A percentile compares a stretch with the other conserved stretches of the same genome.
These are phyloP conservation scores for Cheirogaleus medius DNA, from an alignment of 2,113 vertebrate genomes.

Conservation along the genomic window DNA sequence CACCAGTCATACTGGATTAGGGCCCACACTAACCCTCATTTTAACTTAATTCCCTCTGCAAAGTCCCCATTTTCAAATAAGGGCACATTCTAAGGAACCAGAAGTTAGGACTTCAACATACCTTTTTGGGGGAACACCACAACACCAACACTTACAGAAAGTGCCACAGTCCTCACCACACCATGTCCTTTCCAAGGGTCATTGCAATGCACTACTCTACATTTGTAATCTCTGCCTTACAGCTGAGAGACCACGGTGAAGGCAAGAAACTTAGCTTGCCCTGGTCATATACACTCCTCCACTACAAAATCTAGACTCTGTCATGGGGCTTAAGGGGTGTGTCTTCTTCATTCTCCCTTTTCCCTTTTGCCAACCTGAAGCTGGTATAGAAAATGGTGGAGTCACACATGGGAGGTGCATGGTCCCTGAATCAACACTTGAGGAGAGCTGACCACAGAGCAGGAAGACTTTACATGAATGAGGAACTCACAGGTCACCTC, in stretches of 20 bases:
- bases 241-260: neutral
- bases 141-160: neutral
- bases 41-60: neutral
- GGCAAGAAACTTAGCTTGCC: neutral
- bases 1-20: neutral
- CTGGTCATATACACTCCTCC: neutral
- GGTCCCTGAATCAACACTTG: neutral
- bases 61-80: conserved; percentile 23
- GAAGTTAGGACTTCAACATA: neutral
- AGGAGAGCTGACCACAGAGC: neutral
- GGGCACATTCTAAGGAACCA: neutral
- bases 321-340: neutral
- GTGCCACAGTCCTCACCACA: neutral
- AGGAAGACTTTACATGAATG: neutral
- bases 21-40: neutral
- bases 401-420: neutral
- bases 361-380: neutral
- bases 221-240: neutral
- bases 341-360: neutral
- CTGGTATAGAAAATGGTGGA: neutral
- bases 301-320: neutral
- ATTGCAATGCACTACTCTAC: neutral
- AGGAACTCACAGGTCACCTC: neutral
- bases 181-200: neutral
- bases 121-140: neutral